Percentiles rank a stretch among this genome's conserved stretches.
Conservation (phyloP, 2,797 vertebrate genomes). For the Rhabdomys pumilio region DNA sequence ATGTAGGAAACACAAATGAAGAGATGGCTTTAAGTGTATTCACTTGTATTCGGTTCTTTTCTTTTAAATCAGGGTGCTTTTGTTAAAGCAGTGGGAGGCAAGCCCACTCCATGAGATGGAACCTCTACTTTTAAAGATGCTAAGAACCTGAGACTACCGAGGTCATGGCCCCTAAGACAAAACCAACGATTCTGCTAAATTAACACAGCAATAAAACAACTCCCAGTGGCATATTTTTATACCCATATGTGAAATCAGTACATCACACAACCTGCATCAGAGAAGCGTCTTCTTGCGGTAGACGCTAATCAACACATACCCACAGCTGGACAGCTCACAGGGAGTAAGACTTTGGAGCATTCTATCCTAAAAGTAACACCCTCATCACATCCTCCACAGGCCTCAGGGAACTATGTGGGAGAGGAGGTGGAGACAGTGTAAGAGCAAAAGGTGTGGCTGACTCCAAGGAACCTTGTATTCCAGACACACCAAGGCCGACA, state of each 20-base stretch:
- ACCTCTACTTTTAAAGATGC: neutral
- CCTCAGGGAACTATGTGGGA: neutral
- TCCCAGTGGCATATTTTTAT: neutral
- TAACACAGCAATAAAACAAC: neutral
- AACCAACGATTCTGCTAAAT: neutral
- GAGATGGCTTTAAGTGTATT: conserved; percentile 36
- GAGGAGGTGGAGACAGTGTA: neutral
- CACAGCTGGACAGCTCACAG: neutral
- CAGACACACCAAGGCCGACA: neutral
- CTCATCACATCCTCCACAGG: neutral
- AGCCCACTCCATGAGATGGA: neutral
- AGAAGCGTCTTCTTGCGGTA: neutral
- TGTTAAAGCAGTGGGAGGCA: conserved; percentile 3
- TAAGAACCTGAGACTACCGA: neutral
- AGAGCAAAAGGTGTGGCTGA: neutral
- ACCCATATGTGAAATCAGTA: neutral
- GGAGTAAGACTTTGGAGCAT: neutral
- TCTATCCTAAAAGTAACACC: neutral
- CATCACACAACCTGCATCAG: neutral
- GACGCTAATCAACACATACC: neutral
- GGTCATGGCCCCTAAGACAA: neutral
- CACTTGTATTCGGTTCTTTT: conserved; percentile 18
- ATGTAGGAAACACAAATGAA: conserved; percentile 12
- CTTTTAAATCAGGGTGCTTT: neutral
- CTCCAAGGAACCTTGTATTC: neutral